Evolutionary conservation across 2,113 vertebrate species (phyloP), one percentile per base, ranked within the genome.

Genomic region (Spermophilus dauricus): DNA sequence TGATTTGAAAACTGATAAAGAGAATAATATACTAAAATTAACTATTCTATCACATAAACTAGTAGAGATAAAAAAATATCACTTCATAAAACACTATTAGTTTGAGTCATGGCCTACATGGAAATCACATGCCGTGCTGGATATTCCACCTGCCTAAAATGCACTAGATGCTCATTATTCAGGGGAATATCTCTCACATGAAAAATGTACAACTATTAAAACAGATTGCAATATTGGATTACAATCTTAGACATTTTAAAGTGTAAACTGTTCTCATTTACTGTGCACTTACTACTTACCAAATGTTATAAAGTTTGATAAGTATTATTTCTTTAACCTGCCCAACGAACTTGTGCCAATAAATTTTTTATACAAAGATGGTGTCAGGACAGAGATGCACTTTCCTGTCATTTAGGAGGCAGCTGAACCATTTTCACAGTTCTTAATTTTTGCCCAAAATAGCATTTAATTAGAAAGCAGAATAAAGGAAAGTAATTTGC

Each of bases 381-480:
- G 18, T 73, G 16, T 51, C 85, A 53, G 11, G 26, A 16, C 70
- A 85, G 8, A 80, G 22, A 65, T 24, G 17, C 9, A 51, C 4
- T 70, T 88, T 58, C 63, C 85, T 80, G 86, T 61, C 16, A 81
- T 53, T 5, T 22, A 42, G 42, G 61, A 69, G 37, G 73, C 58
- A 93, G 30, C 13, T 8, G 17, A 89, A 81, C 28, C 4, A 73
- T 80, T 96, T 89, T 80, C 22, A 53, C 10, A 65, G 42, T 77
- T 83, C 28, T 45, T 24, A 30, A 32, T 63, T 34, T 61, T 95
- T 61, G 24, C 20, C 69, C 17, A 91, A 92, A 87, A 91, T 45
- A 77, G 17, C 51, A 91, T 72, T 87, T 58, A 53, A 86, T 76
- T 67, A 86, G 13, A 77, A 95, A 96, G 51, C 28, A 87, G 34